A percentile compares a stretch with the other conserved stretches of the same genome.
Evolutionary conservation across 2,113 vertebrate species (phyloP).

Genomic region (Corvus hawaiiensis): DNA sequence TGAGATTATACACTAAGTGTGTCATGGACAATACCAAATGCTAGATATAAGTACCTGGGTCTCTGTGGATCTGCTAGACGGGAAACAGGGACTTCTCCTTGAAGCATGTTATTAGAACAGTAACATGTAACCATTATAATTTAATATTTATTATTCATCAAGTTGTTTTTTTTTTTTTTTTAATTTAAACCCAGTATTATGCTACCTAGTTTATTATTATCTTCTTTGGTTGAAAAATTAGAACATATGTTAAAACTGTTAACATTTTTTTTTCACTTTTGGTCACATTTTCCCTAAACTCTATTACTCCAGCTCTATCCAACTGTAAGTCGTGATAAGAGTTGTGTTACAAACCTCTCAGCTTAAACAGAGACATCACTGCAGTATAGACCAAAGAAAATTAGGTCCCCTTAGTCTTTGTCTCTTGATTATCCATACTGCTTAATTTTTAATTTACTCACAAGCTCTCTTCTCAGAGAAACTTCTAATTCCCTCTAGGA

Average conservation of each 20-base stretch:
- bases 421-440: background rate
- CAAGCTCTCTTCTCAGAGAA: background rate
- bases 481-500: background rate
- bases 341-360: background rate
- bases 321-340: background rate
- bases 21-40: background rate
- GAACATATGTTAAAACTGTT: background rate
- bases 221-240: background rate
- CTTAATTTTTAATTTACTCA: background rate
- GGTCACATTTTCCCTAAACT: background rate
- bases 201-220: background rate
- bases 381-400: background rate
- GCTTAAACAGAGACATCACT: background rate
- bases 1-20: accelerated
- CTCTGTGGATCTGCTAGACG: background rate
- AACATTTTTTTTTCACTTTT: background rate
- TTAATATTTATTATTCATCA: background rate
- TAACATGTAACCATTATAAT: background rate
- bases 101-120: background rate
- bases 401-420: background rate
- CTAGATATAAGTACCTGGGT: background rate
- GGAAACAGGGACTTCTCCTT: background rate
- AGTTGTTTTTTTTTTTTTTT: background rate
- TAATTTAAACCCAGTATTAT: background rate
- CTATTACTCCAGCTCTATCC: background rate